A percentile compares a stretch with the other conserved stretches of the same genome.
These are phyloP conservation scores for Patella ulyssiponensis DNA, from an alignment of 2,888 invertebrate species.

Conservation along the genomic window DNA sequence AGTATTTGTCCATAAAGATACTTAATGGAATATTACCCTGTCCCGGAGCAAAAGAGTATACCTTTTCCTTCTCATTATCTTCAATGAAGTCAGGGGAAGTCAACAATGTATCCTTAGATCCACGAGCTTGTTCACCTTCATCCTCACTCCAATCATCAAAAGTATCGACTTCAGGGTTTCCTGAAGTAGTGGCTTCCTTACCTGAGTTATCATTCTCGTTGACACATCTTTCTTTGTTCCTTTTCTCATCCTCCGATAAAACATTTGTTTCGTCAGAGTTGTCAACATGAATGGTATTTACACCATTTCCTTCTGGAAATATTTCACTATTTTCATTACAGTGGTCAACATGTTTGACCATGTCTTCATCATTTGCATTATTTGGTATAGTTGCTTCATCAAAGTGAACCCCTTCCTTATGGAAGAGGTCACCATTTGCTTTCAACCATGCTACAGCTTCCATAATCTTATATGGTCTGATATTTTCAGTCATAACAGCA, in stretches of 20 bases:
- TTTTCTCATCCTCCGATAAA: too few species aligned
- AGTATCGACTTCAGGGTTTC: too few species aligned
- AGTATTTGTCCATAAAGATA: background rate
- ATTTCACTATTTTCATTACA: background rate
- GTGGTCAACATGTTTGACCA: background rate
- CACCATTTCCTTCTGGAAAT: background rate
- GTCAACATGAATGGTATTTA: too few species aligned
- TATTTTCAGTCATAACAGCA: slow-evolving; percentile 5
- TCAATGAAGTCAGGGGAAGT: background rate
- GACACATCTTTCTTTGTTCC: too few species aligned
- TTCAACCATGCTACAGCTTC: background rate
- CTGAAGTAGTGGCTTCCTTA: too few species aligned
- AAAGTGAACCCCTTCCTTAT: too few species aligned
- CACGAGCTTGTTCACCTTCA: background rate
- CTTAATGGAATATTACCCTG: too few species aligned
- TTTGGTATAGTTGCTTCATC: too few species aligned
- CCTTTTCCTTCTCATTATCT: background rate
- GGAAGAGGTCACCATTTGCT: background rate
- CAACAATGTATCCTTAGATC: background rate
- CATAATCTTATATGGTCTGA: slow-evolving; percentile 11
- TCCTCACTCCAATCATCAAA: background rate
- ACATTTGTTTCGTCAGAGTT: too few species aligned
- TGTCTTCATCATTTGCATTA: background rate
- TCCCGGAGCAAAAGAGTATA: too few species aligned
- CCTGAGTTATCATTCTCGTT: too few species aligned